Base-by-base conservation (phyloP, 2,797 vertebrate genomes). In the Momotus momota region DNA sequence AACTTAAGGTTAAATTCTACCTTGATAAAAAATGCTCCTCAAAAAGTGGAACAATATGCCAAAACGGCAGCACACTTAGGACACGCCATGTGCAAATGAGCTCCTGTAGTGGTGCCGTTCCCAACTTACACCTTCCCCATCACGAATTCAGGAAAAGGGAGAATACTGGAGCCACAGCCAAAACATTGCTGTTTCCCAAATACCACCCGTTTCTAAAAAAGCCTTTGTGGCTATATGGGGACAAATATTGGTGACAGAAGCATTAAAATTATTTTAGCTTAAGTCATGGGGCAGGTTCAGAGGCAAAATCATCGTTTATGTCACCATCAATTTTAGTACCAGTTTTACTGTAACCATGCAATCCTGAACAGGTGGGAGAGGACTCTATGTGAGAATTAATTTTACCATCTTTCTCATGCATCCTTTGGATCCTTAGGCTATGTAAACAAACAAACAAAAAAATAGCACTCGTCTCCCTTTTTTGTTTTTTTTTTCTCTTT, bases 41-140 rank as follows among this genome's bases (percentile, higher is more conserved):
- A 29, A 55, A 70, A 60, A 9, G 4, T 43, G 38, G 10, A 64
- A 78, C 19, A 33, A 43, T 16, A 38, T 10, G 3, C 48, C 31
- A 1, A 43, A 51, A 14, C 5, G 9, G 31, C 38, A 78, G 38
- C 61, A 81, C 0, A 0, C 16, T 87, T 5, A 62, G 49, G 20
- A 87, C 38, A 10, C 13, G 23, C 18, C 33, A 14, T 5, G 17
- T 51, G 40, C 25, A 86, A 49, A 62, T 7, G 6, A 75, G 43
- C 11, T 72, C 26, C 25, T 5, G 2, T 9, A 14, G 41, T 15
- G 16, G 3, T 12, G 25, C 38, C 25, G 35, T 31, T 88, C 48
- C 43, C 33, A 41, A 3, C 51, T 83, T n/a, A 22, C n/a, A 66
- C 14, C 21, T 57, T 52, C 31, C 23, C 35, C 73, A 62, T 51